Evolutionary conservation across 2,113 vertebrate genomes (phyloP).

Genomic region (Myxocyprinus asiaticus): DNA sequence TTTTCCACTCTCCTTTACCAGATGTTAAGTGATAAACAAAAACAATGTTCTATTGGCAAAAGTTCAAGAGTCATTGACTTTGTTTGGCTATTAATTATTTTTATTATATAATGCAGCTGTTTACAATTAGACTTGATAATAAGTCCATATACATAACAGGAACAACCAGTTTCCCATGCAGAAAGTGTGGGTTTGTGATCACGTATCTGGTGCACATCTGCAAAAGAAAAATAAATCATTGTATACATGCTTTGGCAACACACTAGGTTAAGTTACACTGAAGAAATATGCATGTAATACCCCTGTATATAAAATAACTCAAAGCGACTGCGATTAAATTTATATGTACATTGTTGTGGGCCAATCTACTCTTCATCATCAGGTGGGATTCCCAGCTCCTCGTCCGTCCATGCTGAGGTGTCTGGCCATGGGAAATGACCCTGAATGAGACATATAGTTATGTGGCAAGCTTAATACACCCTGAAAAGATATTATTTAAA

Average conservation of each 20-base stretch:
- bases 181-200: neutral
- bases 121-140: constrained; percentile 34
- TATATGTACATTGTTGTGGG: constrained; percentile 11
- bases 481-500: too few relatives aligned
- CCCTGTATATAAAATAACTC: too few relatives aligned
- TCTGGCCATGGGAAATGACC: constrained; percentile 95
- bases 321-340: neutral
- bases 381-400: constrained; percentile 89
- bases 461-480: too few relatives aligned
- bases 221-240: neutral
- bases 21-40: constrained; percentile 36
- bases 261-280: neutral
- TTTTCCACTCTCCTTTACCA: constrained; percentile 34
- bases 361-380: constrained; percentile 77
- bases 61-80: neutral
- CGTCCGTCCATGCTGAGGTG: constrained; percentile 87
- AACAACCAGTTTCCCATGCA: constrained; percentile 18
- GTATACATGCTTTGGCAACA: neutral
- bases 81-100: neutral
- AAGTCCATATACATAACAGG: constrained; percentile 29
- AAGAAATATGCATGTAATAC: neutral
- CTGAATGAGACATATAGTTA: constrained; percentile 61
- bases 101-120: constrained; percentile 15
- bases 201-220: neutral
- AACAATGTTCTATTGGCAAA: constrained; percentile 35